These are phyloP conservation scores for Lindbergichthys nudifrons DNA, from an alignment of 2,797 vertebrate genomes.

Conservation along the genomic window DNA sequence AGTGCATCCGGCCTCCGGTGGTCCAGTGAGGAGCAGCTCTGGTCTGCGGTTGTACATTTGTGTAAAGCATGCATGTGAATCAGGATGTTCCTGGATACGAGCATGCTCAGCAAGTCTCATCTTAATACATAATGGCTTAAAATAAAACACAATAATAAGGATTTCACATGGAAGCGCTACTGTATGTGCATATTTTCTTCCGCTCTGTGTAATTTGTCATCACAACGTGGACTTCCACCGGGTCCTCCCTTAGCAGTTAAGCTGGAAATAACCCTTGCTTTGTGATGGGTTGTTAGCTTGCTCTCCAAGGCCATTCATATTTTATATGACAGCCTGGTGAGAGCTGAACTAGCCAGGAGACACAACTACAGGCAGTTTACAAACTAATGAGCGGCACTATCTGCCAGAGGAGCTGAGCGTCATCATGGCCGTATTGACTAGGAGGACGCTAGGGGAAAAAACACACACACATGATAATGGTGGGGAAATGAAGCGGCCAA, in stretches of 20 bases:
- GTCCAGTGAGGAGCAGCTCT: constrained; percentile 1
- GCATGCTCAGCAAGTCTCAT: constrained; percentile 36
- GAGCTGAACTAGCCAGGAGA: constrained; percentile 64
- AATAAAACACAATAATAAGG: constrained; percentile 14
- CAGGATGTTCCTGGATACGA: constrained; percentile 19
- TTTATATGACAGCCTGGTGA: constrained; percentile 73
- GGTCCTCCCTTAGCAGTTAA: constrained; percentile 46
- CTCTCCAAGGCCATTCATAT: constrained; percentile 73
- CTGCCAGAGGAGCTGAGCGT: constrained; percentile 63
- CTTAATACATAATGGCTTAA: constrained; percentile 28
- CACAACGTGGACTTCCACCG: constrained; percentile 14
- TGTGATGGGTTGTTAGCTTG: constrained; percentile 61
- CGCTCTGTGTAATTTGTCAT: constrained; percentile 52
- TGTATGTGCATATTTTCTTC: constrained; percentile 19
- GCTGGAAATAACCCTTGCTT: constrained; percentile 62
- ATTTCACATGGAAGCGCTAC: constrained; percentile 11
- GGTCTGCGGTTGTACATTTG: constrained; percentile 3
- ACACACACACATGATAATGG: constrained; percentile 52
- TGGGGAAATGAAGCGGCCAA: constrained; percentile 59
- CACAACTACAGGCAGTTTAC: constrained; percentile 75
- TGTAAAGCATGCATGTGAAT: constrained; percentile 17
- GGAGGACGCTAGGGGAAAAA: constrained; percentile 38
- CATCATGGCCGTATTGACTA: constrained; percentile 69
- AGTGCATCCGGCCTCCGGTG: constrained; percentile 1
- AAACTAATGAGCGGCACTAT: constrained; percentile 73